Percentiles rank a stretch among this genome's conserved stretches.
phyloP scores from a whole-genome alignment of 2,113 vertebrate species.

The Syngnathus scovelli region DNA sequence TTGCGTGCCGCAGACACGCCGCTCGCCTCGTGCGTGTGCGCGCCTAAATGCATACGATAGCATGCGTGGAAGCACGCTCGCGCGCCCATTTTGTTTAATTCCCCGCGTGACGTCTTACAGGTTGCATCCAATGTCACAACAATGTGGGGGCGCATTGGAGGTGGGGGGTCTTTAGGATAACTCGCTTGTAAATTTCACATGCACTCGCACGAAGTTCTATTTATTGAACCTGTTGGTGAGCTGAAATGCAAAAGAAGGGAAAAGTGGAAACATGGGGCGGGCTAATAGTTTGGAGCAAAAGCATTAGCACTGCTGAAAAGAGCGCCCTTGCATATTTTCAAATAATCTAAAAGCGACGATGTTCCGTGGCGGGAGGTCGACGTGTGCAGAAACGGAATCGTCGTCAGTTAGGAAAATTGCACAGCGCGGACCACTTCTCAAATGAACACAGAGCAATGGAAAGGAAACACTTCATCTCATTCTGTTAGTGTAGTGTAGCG shows the following conservation, averaged over 20 bases:
- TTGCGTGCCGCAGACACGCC: background rate
- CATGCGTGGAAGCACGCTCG: background rate
- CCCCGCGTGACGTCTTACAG: conserved; percentile 39
- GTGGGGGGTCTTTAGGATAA: conserved; percentile 18
- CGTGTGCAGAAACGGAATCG: no score
- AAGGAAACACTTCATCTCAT: conserved; percentile 10
- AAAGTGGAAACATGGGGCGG: no score
- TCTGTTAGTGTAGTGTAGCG: conserved; percentile 9
- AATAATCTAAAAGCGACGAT: no score
- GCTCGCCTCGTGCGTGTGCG: background rate
- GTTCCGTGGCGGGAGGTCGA: no score
- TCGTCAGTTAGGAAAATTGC: no score
- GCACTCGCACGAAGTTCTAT: conserved; percentile 5
- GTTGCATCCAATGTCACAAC: conserved; percentile 34
- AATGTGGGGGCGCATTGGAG: background rate
- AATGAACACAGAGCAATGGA: no score
- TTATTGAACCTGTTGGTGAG: background rate
- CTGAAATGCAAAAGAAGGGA: no score
- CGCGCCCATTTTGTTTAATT: conserved; percentile 29
- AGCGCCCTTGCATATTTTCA: no score
- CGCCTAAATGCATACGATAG: background rate
- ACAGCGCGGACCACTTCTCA: no score
- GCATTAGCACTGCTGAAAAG: no score
- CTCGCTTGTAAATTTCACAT: conserved; percentile 24
- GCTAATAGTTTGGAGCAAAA: no score